These are phyloP conservation scores for Saccopteryx bilineata DNA, from an alignment of 2,113 vertebrate genomes.

Conservation along the genomic window DNA sequence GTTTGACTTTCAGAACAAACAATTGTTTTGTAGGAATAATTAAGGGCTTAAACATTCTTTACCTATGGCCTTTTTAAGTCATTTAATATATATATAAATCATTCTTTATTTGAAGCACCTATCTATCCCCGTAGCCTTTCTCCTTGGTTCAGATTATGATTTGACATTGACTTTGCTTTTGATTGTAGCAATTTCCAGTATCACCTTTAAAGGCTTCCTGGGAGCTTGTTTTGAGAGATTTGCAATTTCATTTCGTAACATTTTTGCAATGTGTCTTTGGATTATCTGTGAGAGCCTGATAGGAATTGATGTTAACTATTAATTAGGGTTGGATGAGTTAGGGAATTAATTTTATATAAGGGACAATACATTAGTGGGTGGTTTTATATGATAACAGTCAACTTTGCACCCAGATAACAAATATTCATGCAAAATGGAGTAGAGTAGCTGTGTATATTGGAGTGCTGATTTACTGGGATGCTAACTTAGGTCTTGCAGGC, in stretches of 20 bases:
- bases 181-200: not conserved
- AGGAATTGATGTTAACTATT: constrained; percentile 24
- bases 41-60: not conserved
- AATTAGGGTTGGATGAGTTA: not conserved
- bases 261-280: not conserved
- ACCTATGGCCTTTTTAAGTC: not conserved
- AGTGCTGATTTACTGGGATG: not conserved
- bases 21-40: constrained; percentile 3
- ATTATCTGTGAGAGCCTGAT: not conserved
- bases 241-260: not conserved
- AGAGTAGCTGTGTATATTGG: not conserved
- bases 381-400: constrained; percentile 21
- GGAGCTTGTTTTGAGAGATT: not conserved
- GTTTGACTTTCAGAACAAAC: not conserved
- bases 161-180: not conserved
- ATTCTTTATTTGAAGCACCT: not conserved
- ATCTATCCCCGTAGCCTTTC: not conserved
- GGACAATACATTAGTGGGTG: not conserved
- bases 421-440: not conserved
- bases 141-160: not conserved
- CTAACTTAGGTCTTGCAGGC: not conserved
- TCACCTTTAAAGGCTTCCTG: not conserved
- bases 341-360: not conserved
- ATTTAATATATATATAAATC: not conserved
- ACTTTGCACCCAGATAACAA: not conserved